Evolutionary conservation across 2,888 invertebrate species (phyloP), one percentile per base, ranked within the genome.

Genomic region (Rhyacophila evoluta): DNA sequence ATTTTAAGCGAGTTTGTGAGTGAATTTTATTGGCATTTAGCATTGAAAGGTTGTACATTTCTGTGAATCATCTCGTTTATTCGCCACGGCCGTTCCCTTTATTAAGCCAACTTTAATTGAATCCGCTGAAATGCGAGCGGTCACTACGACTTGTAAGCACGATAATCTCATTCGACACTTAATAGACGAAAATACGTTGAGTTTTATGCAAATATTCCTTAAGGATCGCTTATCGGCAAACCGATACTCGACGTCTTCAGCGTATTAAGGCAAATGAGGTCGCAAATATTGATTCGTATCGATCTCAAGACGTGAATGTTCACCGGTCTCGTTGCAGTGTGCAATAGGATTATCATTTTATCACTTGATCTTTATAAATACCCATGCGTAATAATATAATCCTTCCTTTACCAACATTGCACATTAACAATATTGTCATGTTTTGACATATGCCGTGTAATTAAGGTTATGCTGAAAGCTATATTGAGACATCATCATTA

Each of bases 61-160:
- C 55, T 55, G 55, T 55, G 25, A 55, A 25, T 55, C 8, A 10
- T 19, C 8, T 19, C 55, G 19, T 55, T 2, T 19, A 55, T 55
- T 55, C 8, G 2, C 25, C 27, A 27, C 27, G 55, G 29, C 72
- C 71, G 28, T 76, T 33, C 55, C 39, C 27, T 28, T 10, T 25
- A 39, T 38, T 71, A 33, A 72, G 72, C 77, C 72, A 12, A 67
- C 72, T 77, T 76, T 77, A 77, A 77, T 77, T 77, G 68, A 77
- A 77, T 77, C 55, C 55, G 77, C 72, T 77, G 72, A 38, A 38
- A 28, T 37, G 55, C 12, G 29, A 12, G 70, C 33, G 1, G 85
- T 84, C 85, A 37, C 84, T 25, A 55, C 41, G 15, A 41, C 86
- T 88, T 89, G 89, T 89, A 89, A 89, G 88, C 84, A 84, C 88